phyloP scores from a whole-genome alignment of 2,113 vertebrate species.

The Varanus salvator region DNA sequence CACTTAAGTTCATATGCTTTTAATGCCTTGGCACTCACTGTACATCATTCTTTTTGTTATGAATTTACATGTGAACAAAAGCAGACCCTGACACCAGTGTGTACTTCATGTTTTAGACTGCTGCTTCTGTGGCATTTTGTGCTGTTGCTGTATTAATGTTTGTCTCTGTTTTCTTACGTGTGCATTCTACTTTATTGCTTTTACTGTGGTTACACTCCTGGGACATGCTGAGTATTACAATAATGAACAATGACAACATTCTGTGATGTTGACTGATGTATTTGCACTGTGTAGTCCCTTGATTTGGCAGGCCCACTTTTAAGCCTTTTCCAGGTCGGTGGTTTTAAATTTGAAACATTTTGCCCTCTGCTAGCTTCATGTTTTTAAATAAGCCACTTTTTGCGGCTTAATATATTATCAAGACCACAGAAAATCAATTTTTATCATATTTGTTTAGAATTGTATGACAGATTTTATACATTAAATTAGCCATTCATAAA shows the following conservation, averaged over 20 bases:
- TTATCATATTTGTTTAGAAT: neutral
- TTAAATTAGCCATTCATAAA: conserved; percentile 40
- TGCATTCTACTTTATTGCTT: conserved; percentile 63
- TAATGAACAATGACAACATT: conserved; percentile 49
- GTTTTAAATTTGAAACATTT: conserved; percentile 56
- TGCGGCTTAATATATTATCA: neutral
- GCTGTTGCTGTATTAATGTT: conserved; percentile 75
- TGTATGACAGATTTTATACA: conserved; percentile 15
- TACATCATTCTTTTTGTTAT: conserved; percentile 68
- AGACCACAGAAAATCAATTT: neutral
- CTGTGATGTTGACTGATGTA: conserved; percentile 64
- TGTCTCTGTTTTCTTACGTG: conserved; percentile 71
- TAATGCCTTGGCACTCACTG: conserved; percentile 78
- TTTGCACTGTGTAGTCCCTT: conserved; percentile 55
- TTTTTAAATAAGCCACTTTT: conserved; percentile 7
- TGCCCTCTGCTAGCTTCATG: conserved; percentile 23
- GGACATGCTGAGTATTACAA: conserved; percentile 53
- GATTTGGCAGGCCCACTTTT: conserved; percentile 43
- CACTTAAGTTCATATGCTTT: conserved; percentile 66
- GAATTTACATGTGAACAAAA: conserved; percentile 52
- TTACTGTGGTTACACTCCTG: conserved; percentile 58
- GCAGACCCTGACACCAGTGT: conserved; percentile 5
- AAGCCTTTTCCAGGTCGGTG: conserved; percentile 30
- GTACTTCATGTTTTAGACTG: conserved; percentile 64
- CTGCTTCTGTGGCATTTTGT: conserved; percentile 79